Base-by-base conservation (phyloP, 2,113 vertebrate genomes). In the Forbesichthys agassizii region DNA sequence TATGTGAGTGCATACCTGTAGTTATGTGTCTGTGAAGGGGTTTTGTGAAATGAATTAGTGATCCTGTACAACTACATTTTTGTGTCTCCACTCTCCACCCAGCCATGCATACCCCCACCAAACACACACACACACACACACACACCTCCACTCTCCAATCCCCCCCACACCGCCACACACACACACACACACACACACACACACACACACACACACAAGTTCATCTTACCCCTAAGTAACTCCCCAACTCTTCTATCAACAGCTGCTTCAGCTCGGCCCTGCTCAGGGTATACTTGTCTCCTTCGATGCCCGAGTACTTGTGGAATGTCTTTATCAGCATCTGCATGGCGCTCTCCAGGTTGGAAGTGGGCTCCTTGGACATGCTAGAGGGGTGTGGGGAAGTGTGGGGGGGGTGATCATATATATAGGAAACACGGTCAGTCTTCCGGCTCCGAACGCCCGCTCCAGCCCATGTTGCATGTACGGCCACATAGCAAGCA, bases 281-380 rank as follows among this genome's bases (percentile, higher is more conserved):
- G 78, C 93, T 95, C 63, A 95, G 88, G 0, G 94, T 95, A 73
- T 92, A 92, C 68, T 95, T 96, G 90, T 95, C 91, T 0, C 94
- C 95, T 75, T 96, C 94, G 84, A 91, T 92, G 10, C 94, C 94
- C 0, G 94, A 94, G 14, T 96, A 96, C 80, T 95, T 95, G 82
- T 96, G 95, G 88, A 96, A 96, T 62, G 92, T 94, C 77, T 88
- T 92, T 71, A 95, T 95, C 81, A 96, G 86, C 54, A 94, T 94
- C 71, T 94, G 90, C 93, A 96, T 92, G 84, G 93, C 93, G 58
- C 85, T 92, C 83, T 94, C 93, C 86, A 94, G 82, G 86, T 91
- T 86, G 84, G 92, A 89, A 89, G 66, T 91, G 67, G 92, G 92
- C 77, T 94, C 93, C 80, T 91, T 93, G 86, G 93, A 91, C 93